A percentile compares a stretch with the other conserved stretches of the same genome.
phyloP scores from a whole-genome alignment of 2,797 vertebrate genomes.

The Podarcis siculus region DNA sequence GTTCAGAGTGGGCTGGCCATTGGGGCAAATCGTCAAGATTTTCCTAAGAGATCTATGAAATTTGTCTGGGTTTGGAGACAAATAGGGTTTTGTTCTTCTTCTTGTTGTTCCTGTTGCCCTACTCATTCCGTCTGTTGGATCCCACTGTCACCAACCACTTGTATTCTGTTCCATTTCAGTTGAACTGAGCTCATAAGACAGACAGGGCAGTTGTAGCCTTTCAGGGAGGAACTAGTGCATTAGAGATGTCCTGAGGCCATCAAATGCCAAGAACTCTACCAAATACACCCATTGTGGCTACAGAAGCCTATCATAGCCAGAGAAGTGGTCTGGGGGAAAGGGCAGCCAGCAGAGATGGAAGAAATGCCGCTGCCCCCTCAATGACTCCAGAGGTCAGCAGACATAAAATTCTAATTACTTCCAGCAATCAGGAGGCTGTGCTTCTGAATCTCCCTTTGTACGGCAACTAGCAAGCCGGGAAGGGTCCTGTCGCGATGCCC shows the following conservation, averaged over 20 bases:
- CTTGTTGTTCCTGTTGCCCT: too few relatives aligned
- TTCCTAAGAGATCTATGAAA: constrained; percentile 2
- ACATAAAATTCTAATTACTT: not conserved
- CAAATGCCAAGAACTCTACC: not conserved
- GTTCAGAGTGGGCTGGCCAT: not conserved
- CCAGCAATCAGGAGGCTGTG: too few relatives aligned
- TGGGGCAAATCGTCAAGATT: not conserved
- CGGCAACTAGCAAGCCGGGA: not conserved
- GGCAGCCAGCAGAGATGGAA: not conserved
- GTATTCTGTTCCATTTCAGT: not conserved
- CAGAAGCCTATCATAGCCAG: not conserved
- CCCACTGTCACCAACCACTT: not conserved
- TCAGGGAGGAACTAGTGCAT: not conserved
- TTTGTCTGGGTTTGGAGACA: not conserved
- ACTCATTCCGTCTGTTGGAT: too few relatives aligned
- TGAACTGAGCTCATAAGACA: too few relatives aligned
- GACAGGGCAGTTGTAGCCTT: not conserved
- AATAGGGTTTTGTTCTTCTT: too few relatives aligned
- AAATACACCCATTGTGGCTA: not conserved
- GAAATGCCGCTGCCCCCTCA: not conserved
- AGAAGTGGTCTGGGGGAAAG: too few relatives aligned
- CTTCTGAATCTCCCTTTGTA: not conserved
- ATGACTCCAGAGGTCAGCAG: not conserved
- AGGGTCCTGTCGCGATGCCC: not conserved
- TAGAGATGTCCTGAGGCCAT: not conserved